Evolutionary conservation across 2,113 vertebrate species (phyloP), one percentile per base, ranked within the genome.

Genomic region (Caretta caretta): DNA sequence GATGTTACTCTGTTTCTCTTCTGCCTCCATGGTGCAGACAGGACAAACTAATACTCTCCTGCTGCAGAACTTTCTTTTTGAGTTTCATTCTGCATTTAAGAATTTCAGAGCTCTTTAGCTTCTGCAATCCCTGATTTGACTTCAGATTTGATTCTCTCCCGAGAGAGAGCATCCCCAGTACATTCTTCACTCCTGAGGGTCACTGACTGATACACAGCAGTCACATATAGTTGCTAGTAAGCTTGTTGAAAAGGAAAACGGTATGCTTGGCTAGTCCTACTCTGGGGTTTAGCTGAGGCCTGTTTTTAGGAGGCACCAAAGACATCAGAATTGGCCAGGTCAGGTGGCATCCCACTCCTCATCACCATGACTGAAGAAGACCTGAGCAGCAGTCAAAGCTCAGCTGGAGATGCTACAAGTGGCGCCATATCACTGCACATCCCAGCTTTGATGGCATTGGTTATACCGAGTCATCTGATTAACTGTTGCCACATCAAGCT

Each of bases 111-210:
- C 54, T 80, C 59, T 78, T 10, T 1, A 78, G 75, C 72, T 11
- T 46, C 49, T 46, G 38, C 10, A 4, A 10, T 69, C 25, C 0
- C 0, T 38, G 10, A 35, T 19, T 35, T 76, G 2, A 24, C 29
- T 91, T 10, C 53, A 50, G 29, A 6, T 54, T 2, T 0, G 0
- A 57, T 82, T 7, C 0, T 49, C 53, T 57, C 35, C 19, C 29
- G 3, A 4, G 7, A 49, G 81, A 81, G 10, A 4, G 7, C 1
- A 1, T 17, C 0, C 29, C 86, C 2, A 38, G 29, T 72, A 14
- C 4, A 16, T 38, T 48, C 75, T 76, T 76, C n/a, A 9, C 42
- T 25, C 72, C 20, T 46, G 20, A 76, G 72, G 38, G 38, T 38
- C n/a, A 19, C 22, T 46, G 38, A 69, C 35, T n/a, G 6, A 12